phyloP scores from a whole-genome alignment of 53 echinoderm and acorn worm species.

The Temnopleurus reevesii region DNA sequence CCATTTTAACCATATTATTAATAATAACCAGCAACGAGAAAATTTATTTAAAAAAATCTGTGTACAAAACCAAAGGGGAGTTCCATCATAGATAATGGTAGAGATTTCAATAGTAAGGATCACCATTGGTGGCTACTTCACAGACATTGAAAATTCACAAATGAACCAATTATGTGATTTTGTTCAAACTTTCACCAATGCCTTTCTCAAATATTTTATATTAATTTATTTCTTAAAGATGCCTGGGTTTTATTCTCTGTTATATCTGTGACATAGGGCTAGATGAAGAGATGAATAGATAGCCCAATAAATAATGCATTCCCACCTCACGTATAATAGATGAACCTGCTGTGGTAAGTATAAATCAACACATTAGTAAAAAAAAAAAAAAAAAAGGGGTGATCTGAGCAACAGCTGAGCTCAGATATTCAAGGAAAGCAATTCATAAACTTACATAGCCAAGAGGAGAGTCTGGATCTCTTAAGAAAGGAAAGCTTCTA shows the following conservation, averaged over 20 bases:
- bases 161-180: too few relatives aligned
- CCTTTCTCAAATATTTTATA: background rate
- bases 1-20: too few relatives aligned
- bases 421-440: background rate
- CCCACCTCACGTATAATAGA: background rate
- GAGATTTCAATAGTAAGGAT: too few relatives aligned
- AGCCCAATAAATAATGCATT: background rate
- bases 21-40: too few relatives aligned
- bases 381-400: background rate
- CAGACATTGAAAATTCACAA: too few relatives aligned
- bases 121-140: too few relatives aligned
- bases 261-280: background rate
- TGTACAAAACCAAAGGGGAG: too few relatives aligned
- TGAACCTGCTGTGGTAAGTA: background rate
- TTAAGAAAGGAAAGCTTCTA: slow-evolving; percentile 13
- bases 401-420: background rate
- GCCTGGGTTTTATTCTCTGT: too few relatives aligned
- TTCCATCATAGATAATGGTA: too few relatives aligned
- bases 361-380: background rate
- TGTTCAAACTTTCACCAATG: too few relatives aligned
- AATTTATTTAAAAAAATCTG: too few relatives aligned
- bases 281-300: background rate
- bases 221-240: background rate
- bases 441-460: slow-evolving; percentile 29
- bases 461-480: background rate